These are phyloP conservation scores for Phrixothrix hirtus DNA, from an alignment of 2,888 invertebrate species.

Conservation along the genomic window DNA sequence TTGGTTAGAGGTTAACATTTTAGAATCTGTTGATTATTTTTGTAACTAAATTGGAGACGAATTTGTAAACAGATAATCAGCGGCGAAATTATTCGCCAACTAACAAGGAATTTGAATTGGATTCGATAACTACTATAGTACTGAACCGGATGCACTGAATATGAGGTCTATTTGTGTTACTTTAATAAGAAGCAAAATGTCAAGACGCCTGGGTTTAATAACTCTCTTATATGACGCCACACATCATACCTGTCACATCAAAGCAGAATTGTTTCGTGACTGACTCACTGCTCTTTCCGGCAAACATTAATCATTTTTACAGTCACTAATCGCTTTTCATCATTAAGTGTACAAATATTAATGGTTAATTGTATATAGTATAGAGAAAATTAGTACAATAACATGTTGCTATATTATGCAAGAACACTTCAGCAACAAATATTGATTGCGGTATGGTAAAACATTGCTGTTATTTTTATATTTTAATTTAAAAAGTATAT, in stretches of 20 bases:
- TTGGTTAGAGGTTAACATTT: no score
- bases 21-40: no score
- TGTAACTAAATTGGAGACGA: no score
- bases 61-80: no score
- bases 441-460: no score
- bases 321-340: slow-evolving; percentile 19
- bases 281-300: slow-evolving; percentile 25
- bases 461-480: no score
- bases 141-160: slow-evolving; percentile 37
- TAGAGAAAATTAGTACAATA: no score
- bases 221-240: slow-evolving; percentile 38
- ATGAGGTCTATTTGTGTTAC: slow-evolving; percentile 40
- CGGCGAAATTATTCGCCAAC: no score
- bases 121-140: slow-evolving; percentile 1
- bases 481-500: no score
- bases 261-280: slow-evolving; percentile 23
- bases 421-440: no score
- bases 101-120: no score
- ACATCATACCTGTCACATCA: slow-evolving; percentile 37
- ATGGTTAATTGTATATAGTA: background rate
- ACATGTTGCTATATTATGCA: background rate
- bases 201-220: slow-evolving; percentile 39
- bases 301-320: slow-evolving; percentile 17
- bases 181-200: slow-evolving; percentile 39
- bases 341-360: slow-evolving; percentile 5